Conservation (phyloP, 2,888 invertebrate genomes). For the Melanchra persicariae region DNA sequence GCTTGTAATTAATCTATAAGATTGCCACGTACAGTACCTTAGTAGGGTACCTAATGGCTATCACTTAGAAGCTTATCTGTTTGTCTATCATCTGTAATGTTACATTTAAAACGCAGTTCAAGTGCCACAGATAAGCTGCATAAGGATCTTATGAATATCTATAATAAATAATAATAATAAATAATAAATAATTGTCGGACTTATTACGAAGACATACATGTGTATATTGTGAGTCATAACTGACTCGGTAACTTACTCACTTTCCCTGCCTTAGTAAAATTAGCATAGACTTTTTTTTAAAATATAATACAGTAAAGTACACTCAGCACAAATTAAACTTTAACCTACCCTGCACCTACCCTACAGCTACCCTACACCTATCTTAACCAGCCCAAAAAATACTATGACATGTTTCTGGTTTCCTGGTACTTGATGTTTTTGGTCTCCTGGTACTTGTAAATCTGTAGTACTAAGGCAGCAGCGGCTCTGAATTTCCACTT, state of each 20-base stretch:
- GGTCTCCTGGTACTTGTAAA: too few species aligned
- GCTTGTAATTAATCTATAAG: not conserved
- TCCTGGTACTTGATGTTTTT: too few species aligned
- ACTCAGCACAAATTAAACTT: too few species aligned
- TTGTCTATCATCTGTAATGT: not conserved
- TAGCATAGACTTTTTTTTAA: not conserved
- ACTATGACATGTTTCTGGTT: too few species aligned
- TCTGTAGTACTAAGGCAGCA: too few species aligned
- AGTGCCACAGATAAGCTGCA: slow-evolving; percentile 5
- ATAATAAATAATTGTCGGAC: not conserved
- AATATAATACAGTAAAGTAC: too few species aligned
- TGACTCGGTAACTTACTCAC: not conserved
- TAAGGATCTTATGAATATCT: slow-evolving; percentile 13
- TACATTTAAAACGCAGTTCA: slow-evolving; percentile 18
- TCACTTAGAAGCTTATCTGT: slow-evolving; percentile 18
- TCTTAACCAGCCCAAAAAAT: too few species aligned
- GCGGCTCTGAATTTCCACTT: too few species aligned
- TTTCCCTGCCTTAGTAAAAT: not conserved
- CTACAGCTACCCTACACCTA: too few species aligned
- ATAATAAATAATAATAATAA: too few species aligned
- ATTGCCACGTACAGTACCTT: not conserved
- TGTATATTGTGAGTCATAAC: not conserved
- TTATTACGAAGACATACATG: not conserved
- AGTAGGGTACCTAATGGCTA: not conserved
- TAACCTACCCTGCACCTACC: too few species aligned